Evolutionary conservation across 2,888 invertebrate genomes (phyloP), one percentile per base, ranked within the genome.

Genomic region (Amiota communis): DNA sequence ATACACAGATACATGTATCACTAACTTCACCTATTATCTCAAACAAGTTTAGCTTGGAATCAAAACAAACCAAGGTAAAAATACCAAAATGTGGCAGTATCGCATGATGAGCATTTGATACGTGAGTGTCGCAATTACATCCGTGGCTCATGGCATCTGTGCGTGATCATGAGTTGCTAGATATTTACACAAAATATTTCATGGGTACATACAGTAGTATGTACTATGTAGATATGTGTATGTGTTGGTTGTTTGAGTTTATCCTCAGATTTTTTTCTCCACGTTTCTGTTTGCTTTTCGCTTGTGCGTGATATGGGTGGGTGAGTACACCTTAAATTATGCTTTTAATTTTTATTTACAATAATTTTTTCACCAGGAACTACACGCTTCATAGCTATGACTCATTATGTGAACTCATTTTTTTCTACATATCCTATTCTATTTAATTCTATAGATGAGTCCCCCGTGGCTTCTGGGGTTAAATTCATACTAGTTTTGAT

Each of bases 21-120:
- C 78, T 36, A 36, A 36, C 76, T 75, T 65, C 70, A 75, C 79
- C 70, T 74, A 53, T 81, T 79, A 36, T 36, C 36, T 36, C 36
- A 36, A 6, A 2, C 36, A 6, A 36, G 36, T 6, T 36, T 36
- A 2, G 36, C 36, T 72, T 75, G 76, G 76, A 82, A 82, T 84
- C 85, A 82, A 81, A 84, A 78, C 84, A 78, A 76, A 81, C 82
- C 83, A 85, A 77, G 51, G 51, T 13, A 47, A 48, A 70, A 57
- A 70, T 57, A 59, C 64, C 61, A 61, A 61, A 23, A 23, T 23
- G 23, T 23, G 23, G 23, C 3, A 23, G 23, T 23, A 23, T 23
- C 61, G 61, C 23, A 13, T 23, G 13, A 61, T 23, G 23, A 23
- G 53, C 53, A 53, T 36, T 36, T 36, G 36, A 36, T 36, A 13